Percentiles rank a stretch among this genome's conserved stretches.
Evolutionary conservation across 2,888 invertebrate species (phyloP).

Genomic region (Rhagonycha lutea): DNA sequence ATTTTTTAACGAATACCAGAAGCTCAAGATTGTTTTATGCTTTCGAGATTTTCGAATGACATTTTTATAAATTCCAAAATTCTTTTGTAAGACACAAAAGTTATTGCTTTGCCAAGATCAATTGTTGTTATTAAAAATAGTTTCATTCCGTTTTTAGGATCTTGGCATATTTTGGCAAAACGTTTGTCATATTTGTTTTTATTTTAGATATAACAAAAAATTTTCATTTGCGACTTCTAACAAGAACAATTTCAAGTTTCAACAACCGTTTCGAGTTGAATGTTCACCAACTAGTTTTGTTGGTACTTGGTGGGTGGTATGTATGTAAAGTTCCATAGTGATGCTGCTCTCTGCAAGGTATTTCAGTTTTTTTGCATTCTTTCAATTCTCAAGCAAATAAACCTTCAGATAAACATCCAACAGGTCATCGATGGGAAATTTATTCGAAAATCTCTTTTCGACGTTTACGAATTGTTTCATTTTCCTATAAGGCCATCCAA

Average conservation of each 20-base stretch:
- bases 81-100: not conserved
- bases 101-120: not conserved
- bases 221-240: not conserved
- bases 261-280: not conserved
- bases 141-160: not conserved
- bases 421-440: not conserved
- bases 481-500: not conserved
- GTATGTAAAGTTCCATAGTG: constrained; percentile 5
- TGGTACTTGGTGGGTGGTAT: constrained; percentile 14
- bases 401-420: not conserved
- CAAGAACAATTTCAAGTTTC: constrained; percentile 1
- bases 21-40: constrained; percentile 24
- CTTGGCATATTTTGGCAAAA: not conserved
- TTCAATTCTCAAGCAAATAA: constrained; percentile 6
- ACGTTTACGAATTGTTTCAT: not conserved
- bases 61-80: constrained; percentile 18
- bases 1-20: constrained; percentile 25
- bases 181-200: not conserved
- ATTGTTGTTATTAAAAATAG: constrained; percentile 4
- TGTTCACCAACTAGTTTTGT: not conserved
- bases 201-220: not conserved
- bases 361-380: constrained; percentile 11
- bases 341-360: constrained; percentile 1
- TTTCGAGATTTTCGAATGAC: constrained; percentile 22
- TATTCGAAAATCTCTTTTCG: not conserved